Percentiles rank a stretch among this genome's conserved stretches.
These are phyloP conservation scores for Alviniconcha strummeri DNA, from an alignment of 2,888 invertebrate genomes.

Conservation along the genomic window DNA sequence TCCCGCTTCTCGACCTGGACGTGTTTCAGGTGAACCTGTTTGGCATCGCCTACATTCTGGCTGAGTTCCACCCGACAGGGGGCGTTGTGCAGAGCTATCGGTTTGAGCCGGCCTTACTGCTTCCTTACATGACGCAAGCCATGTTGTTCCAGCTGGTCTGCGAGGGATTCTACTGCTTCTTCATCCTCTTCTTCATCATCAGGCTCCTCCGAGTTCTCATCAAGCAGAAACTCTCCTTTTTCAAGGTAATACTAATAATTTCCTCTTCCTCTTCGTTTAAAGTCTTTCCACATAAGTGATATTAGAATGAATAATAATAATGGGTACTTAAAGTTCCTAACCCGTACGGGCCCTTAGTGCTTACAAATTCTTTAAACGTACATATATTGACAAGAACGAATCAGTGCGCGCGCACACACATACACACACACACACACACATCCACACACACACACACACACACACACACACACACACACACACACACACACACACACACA, in stretches of 20 bases:
- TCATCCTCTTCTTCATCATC: conserved; percentile 71
- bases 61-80: conserved; percentile 69
- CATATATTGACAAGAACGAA: too few relatives aligned
- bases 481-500: neutral
- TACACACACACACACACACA: neutral
- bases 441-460: neutral
- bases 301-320: too few relatives aligned
- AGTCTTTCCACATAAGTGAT: conserved; percentile 42
- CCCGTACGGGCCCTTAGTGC: too few relatives aligned
- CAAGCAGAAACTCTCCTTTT: conserved; percentile 65
- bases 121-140: conserved; percentile 65
- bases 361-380: too few relatives aligned
- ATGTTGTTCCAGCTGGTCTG: conserved; percentile 67
- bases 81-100: conserved; percentile 67
- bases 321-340: too few relatives aligned
- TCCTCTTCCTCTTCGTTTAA: conserved; percentile 40
- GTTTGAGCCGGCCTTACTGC: conserved; percentile 71
- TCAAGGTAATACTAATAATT: conserved; percentile 42
- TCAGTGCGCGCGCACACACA: neutral
- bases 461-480: neutral
- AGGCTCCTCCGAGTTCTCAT: conserved; percentile 66
- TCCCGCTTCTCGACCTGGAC: too few relatives aligned
- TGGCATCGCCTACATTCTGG: conserved; percentile 65
- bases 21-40: conserved; percentile 67
- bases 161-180: conserved; percentile 57